Evolutionary conservation across 2,888 invertebrate genomes (phyloP), one percentile per base, ranked within the genome.

Genomic region (Protonemura montana): DNA sequence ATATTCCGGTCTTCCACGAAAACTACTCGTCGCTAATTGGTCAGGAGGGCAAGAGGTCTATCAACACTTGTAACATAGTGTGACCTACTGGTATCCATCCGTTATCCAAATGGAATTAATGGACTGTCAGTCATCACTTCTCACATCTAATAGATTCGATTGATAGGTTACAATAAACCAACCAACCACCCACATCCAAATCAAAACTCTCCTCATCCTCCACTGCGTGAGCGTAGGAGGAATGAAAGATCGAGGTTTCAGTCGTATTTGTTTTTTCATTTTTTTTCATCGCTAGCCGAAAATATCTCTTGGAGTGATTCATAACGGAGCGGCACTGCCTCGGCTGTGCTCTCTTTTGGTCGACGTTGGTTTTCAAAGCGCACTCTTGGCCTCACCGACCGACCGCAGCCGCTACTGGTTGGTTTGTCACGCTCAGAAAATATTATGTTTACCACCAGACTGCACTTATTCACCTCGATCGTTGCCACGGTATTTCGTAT

Each of bases 221-320:
- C 1, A 2, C 59, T 2, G 13, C 29, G 26, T 78, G 27, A 7
- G 78, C 59, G 83, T 83, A 27, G 83, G 83, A 41, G 41, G 7
- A 42, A 25, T 83, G 83, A 83, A 83, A 83, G n/a, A 83, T 83
- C 83, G 83, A 25, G 28, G 81, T 29, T n/a, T 21, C 16, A 7
- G 59, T 59, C 41, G 26, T 26, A 82, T 82, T 82, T 42, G 83
- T 83, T 83, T 83, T 83, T 83, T 1, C 59, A 83, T 83, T 7
- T 59, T 25, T 35, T 35, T 10, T 10, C 35, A 35, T 10, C 35
- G 35, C 35, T 27, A 10, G 27, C 21, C 25, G 59, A 83, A n/a
- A 83, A 83, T 83, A 83, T 42, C 26, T 0, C 2, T 3, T 10
- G 2, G 41, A 10, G 83, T 83, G 83, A 83, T 83, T 83, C 83